phyloP scores from a whole-genome alignment of 2,888 invertebrate species.

The Lamproptera curius region DNA sequence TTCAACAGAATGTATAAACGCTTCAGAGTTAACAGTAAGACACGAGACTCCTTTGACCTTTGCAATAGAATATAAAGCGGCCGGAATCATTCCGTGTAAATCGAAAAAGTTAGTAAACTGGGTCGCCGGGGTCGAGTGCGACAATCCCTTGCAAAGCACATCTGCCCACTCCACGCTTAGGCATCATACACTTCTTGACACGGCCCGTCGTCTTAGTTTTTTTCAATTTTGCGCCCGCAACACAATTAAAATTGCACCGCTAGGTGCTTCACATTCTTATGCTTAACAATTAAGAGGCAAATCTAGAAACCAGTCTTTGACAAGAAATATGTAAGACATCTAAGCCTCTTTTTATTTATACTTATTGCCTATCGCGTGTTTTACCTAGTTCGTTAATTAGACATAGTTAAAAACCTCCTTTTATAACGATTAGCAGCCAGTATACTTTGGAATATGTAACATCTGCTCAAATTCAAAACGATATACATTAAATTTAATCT shows the following conservation, averaged over 20 bases:
- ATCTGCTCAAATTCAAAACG: too few species aligned
- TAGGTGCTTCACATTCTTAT: too few species aligned
- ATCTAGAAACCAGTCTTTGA: background rate
- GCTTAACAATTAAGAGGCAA: too few species aligned
- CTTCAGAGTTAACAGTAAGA: background rate
- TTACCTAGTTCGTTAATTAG: too few species aligned
- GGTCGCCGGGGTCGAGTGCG: conserved; percentile 47
- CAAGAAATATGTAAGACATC: too few species aligned
- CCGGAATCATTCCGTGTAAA: conserved; percentile 36
- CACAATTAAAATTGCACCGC: conserved; percentile 5
- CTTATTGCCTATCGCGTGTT: too few species aligned
- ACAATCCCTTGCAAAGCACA: conserved; percentile 47
- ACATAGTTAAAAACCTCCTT: too few species aligned
- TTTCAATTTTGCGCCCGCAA: conserved; percentile 5
- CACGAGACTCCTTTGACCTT: conserved; percentile 8
- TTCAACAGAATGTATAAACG: background rate
- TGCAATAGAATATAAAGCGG: conserved; percentile 13
- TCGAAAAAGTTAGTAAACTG: conserved; percentile 40
- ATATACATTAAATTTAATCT: too few species aligned
- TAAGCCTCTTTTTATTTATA: too few species aligned
- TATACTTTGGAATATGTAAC: too few species aligned
- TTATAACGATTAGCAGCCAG: too few species aligned
- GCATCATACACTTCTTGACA: conserved; percentile 40
- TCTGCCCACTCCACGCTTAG: conserved; percentile 37
- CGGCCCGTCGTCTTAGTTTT: conserved; percentile 22